Evolutionary conservation across 2,113 vertebrate genomes (phyloP).

Genomic region (Epinephelus lanceolatus): DNA sequence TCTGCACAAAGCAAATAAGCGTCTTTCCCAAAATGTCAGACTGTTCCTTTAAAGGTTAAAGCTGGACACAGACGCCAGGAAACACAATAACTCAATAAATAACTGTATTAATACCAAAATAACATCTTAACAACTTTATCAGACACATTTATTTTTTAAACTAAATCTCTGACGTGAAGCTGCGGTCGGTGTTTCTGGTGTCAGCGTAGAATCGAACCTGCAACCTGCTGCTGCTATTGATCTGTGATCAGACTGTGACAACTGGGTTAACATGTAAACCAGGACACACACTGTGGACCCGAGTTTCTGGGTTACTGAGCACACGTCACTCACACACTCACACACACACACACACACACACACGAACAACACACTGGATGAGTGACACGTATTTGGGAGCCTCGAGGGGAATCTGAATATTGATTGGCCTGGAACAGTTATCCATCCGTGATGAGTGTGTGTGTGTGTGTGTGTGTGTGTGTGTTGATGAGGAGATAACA

Average conservation of each 20-base stretch:
- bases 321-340: slow-evolving; percentile 28
- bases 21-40: neutral
- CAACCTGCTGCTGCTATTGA: slow-evolving; percentile 49
- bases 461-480: slow-evolving; percentile 1
- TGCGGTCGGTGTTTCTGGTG: neutral
- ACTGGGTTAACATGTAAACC: slow-evolving; percentile 68
- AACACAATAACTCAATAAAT: neutral
- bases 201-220: neutral
- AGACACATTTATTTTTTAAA: too few relatives aligned
- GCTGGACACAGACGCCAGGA: too few relatives aligned
- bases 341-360: slow-evolving; percentile 10
- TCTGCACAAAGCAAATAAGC: too few relatives aligned
- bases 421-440: slow-evolving; percentile 58
- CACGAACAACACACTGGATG: slow-evolving; percentile 35
- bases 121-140: neutral
- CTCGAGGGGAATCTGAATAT: slow-evolving; percentile 66
- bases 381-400: slow-evolving; percentile 53
- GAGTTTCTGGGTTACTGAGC: slow-evolving; percentile 67
- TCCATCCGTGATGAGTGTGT: slow-evolving; percentile 18
- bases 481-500: slow-evolving; percentile 43
- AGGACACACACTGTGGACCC: slow-evolving; percentile 64
- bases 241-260: slow-evolving; percentile 42
- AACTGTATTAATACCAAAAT: neutral
- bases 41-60: neutral
- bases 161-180: neutral